A percentile compares a stretch with the other conserved stretches of the same genome.
Evolutionary conservation across 2,113 vertebrate species (phyloP).

Genomic region (Drymodes brunneopygia): DNA sequence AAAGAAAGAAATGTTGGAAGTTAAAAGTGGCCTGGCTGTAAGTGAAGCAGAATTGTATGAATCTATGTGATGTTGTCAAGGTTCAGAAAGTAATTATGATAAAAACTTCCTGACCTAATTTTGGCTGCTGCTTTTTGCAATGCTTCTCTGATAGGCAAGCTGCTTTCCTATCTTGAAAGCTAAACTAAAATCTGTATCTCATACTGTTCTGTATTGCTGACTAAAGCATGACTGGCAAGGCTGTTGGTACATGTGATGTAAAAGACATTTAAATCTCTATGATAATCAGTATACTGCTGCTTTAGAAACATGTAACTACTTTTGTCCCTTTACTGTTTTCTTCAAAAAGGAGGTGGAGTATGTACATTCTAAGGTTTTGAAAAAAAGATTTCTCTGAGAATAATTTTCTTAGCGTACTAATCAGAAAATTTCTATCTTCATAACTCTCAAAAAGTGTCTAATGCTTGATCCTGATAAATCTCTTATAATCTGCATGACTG

Average conservation of each 20-base stretch:
- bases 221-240: constrained; percentile 40
- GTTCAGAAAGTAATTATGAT: constrained; percentile 12
- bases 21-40: constrained; percentile 23
- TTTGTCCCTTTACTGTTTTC: neutral
- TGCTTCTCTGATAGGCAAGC: constrained; percentile 34
- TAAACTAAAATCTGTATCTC: neutral
- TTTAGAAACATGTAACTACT: neutral
- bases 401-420: neutral
- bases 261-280: neutral
- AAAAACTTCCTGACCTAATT: constrained; percentile 34
- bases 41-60: constrained; percentile 56
- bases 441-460: neutral
- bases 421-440: neutral
- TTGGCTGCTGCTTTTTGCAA: constrained; percentile 48
- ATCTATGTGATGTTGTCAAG: neutral
- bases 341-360: neutral
- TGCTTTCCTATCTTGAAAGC: constrained; percentile 35
- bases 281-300: neutral
- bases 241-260: neutral
- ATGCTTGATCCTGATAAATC: neutral
- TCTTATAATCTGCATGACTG: neutral
- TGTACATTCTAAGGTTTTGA: neutral
- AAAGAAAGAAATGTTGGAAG: neutral
- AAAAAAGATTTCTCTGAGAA: neutral
- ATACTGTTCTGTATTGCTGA: constrained; percentile 4